Evolutionary conservation across 2,888 invertebrate species (phyloP).

Genomic region (Campoplex capitator): DNA sequence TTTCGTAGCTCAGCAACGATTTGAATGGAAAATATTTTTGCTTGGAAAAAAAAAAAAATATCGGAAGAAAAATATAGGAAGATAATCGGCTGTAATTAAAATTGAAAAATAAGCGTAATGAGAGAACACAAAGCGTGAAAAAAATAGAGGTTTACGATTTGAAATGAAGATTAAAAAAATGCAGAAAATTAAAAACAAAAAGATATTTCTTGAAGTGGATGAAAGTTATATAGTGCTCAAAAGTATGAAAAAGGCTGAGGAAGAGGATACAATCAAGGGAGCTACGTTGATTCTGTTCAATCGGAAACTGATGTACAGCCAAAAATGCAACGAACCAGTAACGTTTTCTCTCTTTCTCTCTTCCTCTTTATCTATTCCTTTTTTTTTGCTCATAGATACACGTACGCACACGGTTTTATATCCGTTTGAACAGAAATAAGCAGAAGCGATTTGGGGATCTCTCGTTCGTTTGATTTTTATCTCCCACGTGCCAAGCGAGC

Average conservation of each 20-base stretch:
- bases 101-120: neutral
- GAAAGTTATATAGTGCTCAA: constrained; percentile 23
- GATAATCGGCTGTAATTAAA: neutral
- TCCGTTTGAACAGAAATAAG: constrained; percentile 47
- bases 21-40: neutral
- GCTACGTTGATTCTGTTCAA: constrained; percentile 17
- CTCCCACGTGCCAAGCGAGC: constrained; percentile 54
- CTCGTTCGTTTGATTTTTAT: constrained; percentile 66
- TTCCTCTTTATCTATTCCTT: neutral
- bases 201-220: neutral
- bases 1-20: neutral
- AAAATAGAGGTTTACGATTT: neutral
- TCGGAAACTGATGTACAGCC: constrained; percentile 27
- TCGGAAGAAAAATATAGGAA: neutral
- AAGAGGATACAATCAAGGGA: constrained; percentile 32
- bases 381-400: neutral
- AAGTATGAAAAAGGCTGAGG: neutral
- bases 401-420: constrained; percentile 13
- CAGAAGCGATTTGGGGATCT: constrained; percentile 49
- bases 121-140: neutral
- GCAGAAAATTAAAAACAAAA: constrained; percentile 23
- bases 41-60: neutral
- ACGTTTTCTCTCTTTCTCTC: neutral
- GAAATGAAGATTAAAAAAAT: neutral
- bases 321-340: constrained; percentile 11